A percentile compares a stretch with the other conserved stretches of the same genome.
phyloP scores from a whole-genome alignment of 1,140 invertebrate species.

The Nilaparvata lugens region DNA sequence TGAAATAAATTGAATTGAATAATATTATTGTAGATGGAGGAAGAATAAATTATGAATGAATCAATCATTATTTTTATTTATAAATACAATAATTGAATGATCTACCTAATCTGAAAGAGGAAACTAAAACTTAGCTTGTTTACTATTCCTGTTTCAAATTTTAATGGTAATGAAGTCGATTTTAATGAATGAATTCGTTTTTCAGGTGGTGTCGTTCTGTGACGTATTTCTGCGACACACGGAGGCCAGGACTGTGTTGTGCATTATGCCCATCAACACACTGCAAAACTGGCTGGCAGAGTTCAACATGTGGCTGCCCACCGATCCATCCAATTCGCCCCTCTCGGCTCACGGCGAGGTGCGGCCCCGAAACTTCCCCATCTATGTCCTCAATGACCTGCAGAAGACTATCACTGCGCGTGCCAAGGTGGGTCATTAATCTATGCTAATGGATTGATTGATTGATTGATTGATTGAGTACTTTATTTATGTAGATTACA shows the following conservation, averaged over 20 bases:
- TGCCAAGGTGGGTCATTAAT: conserved; percentile 44
- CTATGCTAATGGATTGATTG: conserved; percentile 10
- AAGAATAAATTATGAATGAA: no score
- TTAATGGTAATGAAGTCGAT: no score
- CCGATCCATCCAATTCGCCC: conserved; percentile 35
- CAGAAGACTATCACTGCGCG: conserved; percentile 84
- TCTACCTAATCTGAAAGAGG: no score
- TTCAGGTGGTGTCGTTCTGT: conserved; percentile 76
- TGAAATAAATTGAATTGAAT: no score
- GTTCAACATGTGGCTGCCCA: conserved; percentile 93
- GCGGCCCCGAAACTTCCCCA: conserved; percentile 67
- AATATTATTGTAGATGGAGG: no score
- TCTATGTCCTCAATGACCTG: conserved; percentile 88
- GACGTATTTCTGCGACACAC: conserved; percentile 92
- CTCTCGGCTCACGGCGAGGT: conserved; percentile 49
- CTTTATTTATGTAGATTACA: no score
- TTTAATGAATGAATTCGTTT: no score
- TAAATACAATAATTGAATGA: no score
- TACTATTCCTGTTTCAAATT: no score
- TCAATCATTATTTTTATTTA: no score
- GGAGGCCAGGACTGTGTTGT: conserved; percentile 77
- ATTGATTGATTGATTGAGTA: no score
- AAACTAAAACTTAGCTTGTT: no score
- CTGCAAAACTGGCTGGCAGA: conserved; percentile 97
- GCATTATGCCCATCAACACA: conserved; percentile 98